Evolutionary conservation across 2,797 vertebrate species (phyloP).

Genomic region (Muscicapa comitata): DNA sequence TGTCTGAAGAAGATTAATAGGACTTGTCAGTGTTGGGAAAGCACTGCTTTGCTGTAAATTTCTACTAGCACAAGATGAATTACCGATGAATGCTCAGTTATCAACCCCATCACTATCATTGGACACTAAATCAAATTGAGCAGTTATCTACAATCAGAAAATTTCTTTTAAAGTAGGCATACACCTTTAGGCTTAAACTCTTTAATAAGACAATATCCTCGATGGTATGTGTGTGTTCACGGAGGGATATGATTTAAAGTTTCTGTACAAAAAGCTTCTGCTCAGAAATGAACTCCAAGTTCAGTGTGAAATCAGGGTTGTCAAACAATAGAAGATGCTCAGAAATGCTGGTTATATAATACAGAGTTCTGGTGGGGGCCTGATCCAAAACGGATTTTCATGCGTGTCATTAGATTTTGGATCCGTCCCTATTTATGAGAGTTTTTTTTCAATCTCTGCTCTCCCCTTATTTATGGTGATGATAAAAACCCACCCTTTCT

Average conservation of each 20-base stretch:
- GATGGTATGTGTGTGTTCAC: constrained; percentile 17
- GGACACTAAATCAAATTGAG: constrained; percentile 85
- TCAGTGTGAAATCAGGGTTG: not conserved
- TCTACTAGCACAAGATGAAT: constrained; percentile 86
- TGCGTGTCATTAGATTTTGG: not conserved
- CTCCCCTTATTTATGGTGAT: not conserved
- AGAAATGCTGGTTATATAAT: not conserved
- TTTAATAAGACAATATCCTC: constrained; percentile 72
- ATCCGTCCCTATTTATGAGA: not conserved
- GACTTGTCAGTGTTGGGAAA: constrained; percentile 85
- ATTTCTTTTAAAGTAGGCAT: constrained; percentile 76
- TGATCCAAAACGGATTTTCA: not conserved
- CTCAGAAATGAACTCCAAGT: not conserved
- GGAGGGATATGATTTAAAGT: constrained; percentile 48
- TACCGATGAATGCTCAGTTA: constrained; percentile 84
- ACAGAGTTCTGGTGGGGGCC: not conserved
- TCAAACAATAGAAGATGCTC: not conserved
- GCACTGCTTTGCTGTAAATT: constrained; percentile 84
- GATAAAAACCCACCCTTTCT: not conserved
- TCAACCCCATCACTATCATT: constrained; percentile 84
- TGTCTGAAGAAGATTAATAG: constrained; percentile 89
- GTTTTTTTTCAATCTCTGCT: not conserved
- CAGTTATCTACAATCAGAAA: constrained; percentile 84
- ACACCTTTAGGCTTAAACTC: constrained; percentile 73
- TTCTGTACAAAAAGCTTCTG: constrained; percentile 2